These are phyloP conservation scores for Phrynocephalus forsythii DNA, from an alignment of 2,797 vertebrate genomes.

Conservation along the genomic window DNA sequence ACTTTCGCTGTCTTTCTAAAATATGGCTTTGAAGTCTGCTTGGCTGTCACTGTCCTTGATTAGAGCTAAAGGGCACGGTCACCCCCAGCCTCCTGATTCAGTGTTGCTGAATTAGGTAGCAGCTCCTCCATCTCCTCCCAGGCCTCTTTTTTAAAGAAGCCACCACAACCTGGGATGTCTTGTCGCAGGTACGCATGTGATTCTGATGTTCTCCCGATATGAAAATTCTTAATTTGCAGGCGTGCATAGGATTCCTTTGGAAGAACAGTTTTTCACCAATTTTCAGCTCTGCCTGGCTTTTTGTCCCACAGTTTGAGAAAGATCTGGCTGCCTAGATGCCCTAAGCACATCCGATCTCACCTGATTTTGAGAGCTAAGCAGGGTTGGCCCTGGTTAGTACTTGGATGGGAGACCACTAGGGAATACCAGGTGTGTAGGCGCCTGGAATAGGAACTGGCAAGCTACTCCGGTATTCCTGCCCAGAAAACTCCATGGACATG, in stretches of 20 bases:
- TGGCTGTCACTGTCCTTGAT: slow-evolving; percentile 31
- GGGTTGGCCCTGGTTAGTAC: too few relatives aligned
- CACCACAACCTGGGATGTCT: not conserved
- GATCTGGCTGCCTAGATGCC: too few relatives aligned
- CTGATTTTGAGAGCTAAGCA: too few relatives aligned
- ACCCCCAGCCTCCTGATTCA: not conserved
- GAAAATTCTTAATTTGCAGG: not conserved
- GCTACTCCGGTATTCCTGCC: too few relatives aligned
- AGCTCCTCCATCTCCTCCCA: not conserved
- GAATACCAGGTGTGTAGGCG: too few relatives aligned
- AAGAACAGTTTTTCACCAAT: not conserved
- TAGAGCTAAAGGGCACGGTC: slow-evolving; percentile 30
- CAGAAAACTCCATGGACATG: too few relatives aligned
- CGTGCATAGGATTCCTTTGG: not conserved
- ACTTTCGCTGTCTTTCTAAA: slow-evolving; percentile 51
- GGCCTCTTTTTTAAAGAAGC: not conserved
- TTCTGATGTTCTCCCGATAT: not conserved
- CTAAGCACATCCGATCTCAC: too few relatives aligned
- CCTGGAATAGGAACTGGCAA: too few relatives aligned
- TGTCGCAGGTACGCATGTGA: not conserved
- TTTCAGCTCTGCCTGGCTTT: not conserved
- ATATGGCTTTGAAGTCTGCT: slow-evolving; percentile 56
- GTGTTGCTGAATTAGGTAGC: not conserved
- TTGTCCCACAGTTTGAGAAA: not conserved
- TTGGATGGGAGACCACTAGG: too few relatives aligned